Percentiles rank a stretch among this genome's conserved stretches.
Evolutionary conservation across 2,797 vertebrate species (phyloP).

Genomic region (Acanthis flammea): DNA sequence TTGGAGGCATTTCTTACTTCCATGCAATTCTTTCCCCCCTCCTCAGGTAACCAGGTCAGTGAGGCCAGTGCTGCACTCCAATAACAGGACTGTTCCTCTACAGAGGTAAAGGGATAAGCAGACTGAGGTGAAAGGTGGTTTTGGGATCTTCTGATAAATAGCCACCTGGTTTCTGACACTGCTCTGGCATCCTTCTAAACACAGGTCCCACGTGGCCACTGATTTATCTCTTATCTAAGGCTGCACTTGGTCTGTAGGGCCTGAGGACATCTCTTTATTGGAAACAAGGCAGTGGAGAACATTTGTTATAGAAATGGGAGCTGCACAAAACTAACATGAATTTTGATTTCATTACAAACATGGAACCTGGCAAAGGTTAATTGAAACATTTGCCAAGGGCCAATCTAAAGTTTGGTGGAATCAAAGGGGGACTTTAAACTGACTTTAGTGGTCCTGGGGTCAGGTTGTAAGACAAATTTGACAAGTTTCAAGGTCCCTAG

Average conservation of each 20-base stretch:
- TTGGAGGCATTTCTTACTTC: neutral
- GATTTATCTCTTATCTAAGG: neutral
- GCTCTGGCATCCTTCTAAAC: neutral
- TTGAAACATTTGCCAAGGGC: constrained; percentile 29
- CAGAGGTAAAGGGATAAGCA: neutral
- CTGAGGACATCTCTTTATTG: neutral
- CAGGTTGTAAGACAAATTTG: constrained; percentile 40
- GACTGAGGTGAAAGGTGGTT: neutral
- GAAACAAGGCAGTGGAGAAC: neutral
- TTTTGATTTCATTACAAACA: constrained; percentile 40
- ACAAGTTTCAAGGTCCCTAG: constrained; percentile 5
- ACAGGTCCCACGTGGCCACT: neutral
- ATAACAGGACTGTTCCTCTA: fast-evolving
- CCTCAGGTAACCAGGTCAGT: neutral
- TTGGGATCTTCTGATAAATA: neutral
- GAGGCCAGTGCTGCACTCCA: neutral
- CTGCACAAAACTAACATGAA: neutral
- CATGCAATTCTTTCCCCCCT: neutral
- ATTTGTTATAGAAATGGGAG: neutral
- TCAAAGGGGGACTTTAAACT: constrained; percentile 1
- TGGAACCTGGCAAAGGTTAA: constrained; percentile 40
- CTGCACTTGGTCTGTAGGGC: neutral
- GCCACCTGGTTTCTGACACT: neutral
- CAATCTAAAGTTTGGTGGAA: constrained; percentile 1
- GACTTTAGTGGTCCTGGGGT: neutral